Base-by-base conservation (phyloP, 2,113 vertebrate species). In the Ptychochromis oligacanthus region DNA sequence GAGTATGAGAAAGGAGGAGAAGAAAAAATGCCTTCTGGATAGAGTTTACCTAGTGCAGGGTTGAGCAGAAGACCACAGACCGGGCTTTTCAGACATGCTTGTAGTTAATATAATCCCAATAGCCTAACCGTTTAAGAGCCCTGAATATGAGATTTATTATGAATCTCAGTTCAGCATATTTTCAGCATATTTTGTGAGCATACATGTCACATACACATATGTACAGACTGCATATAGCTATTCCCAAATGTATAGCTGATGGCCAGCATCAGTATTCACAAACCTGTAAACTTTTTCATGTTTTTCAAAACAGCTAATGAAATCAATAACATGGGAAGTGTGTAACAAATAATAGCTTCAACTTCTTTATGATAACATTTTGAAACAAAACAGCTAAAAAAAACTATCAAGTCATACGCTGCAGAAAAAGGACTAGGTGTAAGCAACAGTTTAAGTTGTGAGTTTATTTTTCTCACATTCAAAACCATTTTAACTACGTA, bases 31-130 rank as follows among this genome's bases (percentile, higher is more conserved):
- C 84, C 86, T 93, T 80, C 83, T 90, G 87, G 89, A 90, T 75
- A 83, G 75, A 89, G 88, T 94, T 91, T 92, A 93, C 77, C 78
- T 92, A 92, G 90, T 88, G 77, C 77, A 91, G 75, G 79, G 90
- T 84, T 90, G 89, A 93, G 90, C 75, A 43, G 49, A 82, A 93
- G 90, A 93, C 81, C 80, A 79, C 82, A 92, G 82, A 92, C 78
- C 31, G 56, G 46, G 86, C 36, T 91, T 90, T 75, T 72, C 78
- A 88, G 87, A 89, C 87, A 90, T 54, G 56, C 86, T 87, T 88
- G 76, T 83, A 64, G 85, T 91, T 90, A 90, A 62, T 81, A 91
- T 91, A 91, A 93, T 91, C 85, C 85, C 82, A 80, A 89, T 34
- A 87, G 60, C 56, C 75, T 81, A 43, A 89, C 83, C 77, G 52